Evolutionary conservation across 2,113 vertebrate genomes (phyloP).

Genomic region (Chlorodrepanis virens): DNA sequence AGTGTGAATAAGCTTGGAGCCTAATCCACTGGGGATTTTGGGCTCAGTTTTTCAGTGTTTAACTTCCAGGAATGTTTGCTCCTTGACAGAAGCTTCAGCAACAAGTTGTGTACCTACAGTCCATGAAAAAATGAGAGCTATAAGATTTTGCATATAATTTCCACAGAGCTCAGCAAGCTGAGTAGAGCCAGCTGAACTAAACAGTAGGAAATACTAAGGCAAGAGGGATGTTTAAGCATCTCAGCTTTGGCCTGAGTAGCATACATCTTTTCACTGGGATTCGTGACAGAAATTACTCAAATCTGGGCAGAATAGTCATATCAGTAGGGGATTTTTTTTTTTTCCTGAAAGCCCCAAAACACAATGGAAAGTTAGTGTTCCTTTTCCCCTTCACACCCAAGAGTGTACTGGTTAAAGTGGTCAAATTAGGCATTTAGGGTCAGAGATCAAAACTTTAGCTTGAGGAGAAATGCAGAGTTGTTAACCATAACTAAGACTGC

Average conservation of each 20-base stretch:
- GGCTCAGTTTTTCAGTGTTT: not conserved
- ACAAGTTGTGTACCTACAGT: not conserved
- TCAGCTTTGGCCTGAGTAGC: not conserved
- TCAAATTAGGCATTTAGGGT: not conserved
- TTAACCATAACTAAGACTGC: not conserved
- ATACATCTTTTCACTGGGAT: not conserved
- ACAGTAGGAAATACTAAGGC: not conserved
- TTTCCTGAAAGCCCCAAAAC: not conserved
- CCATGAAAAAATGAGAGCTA: not conserved
- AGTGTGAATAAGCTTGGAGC: not conserved
- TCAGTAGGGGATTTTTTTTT: not conserved
- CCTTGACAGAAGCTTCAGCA: not conserved
- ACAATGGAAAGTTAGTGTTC: not conserved
- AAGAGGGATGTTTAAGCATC: not conserved
- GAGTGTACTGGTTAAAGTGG: not conserved
- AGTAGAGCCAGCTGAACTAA: not conserved
- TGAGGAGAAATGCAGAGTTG: not conserved
- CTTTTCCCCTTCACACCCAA: not conserved
- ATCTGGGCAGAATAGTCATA: not conserved
- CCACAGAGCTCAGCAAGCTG: not conserved
- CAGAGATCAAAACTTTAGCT: not conserved
- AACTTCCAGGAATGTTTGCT: not conserved
- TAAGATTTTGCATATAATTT: not conserved
- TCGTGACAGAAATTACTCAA: not conserved
- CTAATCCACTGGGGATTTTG: not conserved